These are phyloP conservation scores for Dascillus cervinus DNA, from an alignment of 2,888 invertebrate species.

Conservation along the genomic window DNA sequence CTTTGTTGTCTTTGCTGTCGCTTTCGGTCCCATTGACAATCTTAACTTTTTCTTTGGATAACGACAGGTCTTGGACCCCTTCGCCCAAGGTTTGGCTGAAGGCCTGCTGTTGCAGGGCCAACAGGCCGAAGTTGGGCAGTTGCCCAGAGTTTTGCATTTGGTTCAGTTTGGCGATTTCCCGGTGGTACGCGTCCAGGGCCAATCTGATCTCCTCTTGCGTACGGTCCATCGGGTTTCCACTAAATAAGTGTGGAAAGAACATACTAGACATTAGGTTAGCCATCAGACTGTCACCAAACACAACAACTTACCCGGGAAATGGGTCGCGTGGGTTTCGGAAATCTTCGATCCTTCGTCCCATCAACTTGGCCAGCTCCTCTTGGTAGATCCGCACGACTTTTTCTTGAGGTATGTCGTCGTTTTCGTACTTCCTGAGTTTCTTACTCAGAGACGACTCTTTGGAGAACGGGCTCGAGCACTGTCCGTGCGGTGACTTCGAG, in stretches of 20 bases:
- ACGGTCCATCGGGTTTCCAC: slow-evolving; percentile 53
- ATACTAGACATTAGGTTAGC: slow-evolving; percentile 58
- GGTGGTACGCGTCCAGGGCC: slow-evolving; percentile 86
- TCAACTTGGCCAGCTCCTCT: slow-evolving; percentile 88
- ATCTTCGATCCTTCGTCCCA: slow-evolving; percentile 70
- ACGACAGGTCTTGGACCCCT: slow-evolving; percentile 74
- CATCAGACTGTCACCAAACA: slow-evolving; percentile 28
- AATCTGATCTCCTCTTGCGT: slow-evolving; percentile 84
- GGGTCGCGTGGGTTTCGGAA: slow-evolving; percentile 71
- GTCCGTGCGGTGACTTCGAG: slow-evolving; percentile 71
- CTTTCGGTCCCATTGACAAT: slow-evolving; percentile 58
- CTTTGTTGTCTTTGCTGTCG: slow-evolving; percentile 58
- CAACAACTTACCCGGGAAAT: slow-evolving; percentile 45
- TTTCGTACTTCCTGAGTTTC: slow-evolving; percentile 78
- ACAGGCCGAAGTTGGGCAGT: slow-evolving; percentile 54
- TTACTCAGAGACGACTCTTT: slow-evolving; percentile 66
- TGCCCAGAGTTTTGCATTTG: slow-evolving; percentile 46
- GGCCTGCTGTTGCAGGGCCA: slow-evolving; percentile 72
- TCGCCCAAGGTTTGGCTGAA: slow-evolving; percentile 54
- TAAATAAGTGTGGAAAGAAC: slow-evolving; percentile 79
- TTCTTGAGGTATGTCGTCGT: slow-evolving; percentile 93
- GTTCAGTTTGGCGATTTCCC: slow-evolving; percentile 86
- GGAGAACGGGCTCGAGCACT: slow-evolving; percentile 76
- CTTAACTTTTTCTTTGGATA: slow-evolving; percentile 70
- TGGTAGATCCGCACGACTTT: slow-evolving; percentile 93